Evolutionary conservation across 2,888 invertebrate genomes (phyloP).

Genomic region (Eristalinus sepulchralis): DNA sequence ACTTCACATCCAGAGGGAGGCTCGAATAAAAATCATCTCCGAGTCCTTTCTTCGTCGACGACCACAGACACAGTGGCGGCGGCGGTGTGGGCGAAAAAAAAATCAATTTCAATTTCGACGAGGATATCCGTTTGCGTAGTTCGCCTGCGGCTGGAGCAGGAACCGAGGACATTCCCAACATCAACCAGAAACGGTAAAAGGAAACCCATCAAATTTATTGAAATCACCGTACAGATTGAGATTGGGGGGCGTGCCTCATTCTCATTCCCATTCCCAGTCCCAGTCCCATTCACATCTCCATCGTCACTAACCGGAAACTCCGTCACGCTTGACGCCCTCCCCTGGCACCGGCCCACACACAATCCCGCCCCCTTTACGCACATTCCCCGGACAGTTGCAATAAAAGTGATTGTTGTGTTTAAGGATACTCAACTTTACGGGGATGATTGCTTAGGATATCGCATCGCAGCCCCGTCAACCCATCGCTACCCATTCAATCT

Average conservation of each 20-base stretch:
- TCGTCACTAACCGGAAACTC: background rate
- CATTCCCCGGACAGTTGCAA: constrained; percentile 62
- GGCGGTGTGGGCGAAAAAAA: constrained; percentile 14
- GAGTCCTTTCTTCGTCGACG: constrained; percentile 11
- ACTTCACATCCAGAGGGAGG: background rate
- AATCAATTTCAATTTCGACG: constrained; percentile 68
- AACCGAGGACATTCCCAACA: constrained; percentile 49
- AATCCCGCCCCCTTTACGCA: constrained; percentile 27
- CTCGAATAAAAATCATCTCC: constrained; percentile 39
- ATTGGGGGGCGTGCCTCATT: constrained; percentile 34
- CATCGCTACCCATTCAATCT: constrained; percentile 11
- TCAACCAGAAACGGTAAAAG: constrained; percentile 76
- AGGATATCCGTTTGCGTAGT: constrained; percentile 60
- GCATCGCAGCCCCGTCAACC: background rate
- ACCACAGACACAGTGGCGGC: background rate
- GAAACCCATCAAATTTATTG: constrained; percentile 80
- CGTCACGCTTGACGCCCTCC: constrained; percentile 7
- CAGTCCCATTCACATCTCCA: background rate
- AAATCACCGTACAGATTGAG: constrained; percentile 76
- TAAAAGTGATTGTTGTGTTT: constrained; percentile 70
- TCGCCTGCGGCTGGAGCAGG: background rate
- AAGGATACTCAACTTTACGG: constrained; percentile 66
- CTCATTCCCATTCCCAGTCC: background rate
- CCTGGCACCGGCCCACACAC: background rate
- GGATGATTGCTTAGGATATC: constrained; percentile 65